A percentile compares a stretch with the other conserved stretches of the same genome.
These are phyloP conservation scores for Tokudaia tokunoshimensis DNA, from an alignment of 2,797 vertebrate genomes.

Conservation along the genomic window DNA sequence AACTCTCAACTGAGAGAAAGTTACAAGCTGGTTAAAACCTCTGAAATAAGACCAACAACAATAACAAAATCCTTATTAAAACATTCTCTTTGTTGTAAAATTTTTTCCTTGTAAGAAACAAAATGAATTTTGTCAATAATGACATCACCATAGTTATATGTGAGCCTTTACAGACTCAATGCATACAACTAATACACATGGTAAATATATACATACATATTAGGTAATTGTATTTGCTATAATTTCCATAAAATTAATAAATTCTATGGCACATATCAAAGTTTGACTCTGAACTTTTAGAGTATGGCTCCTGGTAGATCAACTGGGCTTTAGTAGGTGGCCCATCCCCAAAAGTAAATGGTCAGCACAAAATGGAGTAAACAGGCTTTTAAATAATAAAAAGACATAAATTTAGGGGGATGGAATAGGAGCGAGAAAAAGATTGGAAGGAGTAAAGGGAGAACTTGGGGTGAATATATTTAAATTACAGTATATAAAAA, in stretches of 20 bases:
- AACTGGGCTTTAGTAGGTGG: too few relatives aligned
- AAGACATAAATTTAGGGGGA: too few relatives aligned
- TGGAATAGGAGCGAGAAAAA: not conserved
- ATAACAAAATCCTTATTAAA: slow-evolving; percentile 1
- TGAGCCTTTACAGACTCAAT: not conserved
- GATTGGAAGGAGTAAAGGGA: not conserved
- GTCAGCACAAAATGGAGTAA: not conserved
- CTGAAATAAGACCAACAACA: slow-evolving; percentile 32
- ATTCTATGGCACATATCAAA: not conserved
- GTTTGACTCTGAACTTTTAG: not conserved
- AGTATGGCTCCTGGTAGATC: not conserved
- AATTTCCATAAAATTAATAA: not conserved
- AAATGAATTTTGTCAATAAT: slow-evolving; percentile 44
- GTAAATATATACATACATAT: not conserved
- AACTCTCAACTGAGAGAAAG: slow-evolving; percentile 40
- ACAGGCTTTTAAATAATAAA: not conserved
- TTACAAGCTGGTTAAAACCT: slow-evolving; percentile 46
- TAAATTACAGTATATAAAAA: not conserved
- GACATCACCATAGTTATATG: not conserved
- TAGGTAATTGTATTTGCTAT: not conserved
- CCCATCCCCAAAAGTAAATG: not conserved
- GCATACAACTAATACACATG: not conserved
- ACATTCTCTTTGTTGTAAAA: not conserved
- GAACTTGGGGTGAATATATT: not conserved
- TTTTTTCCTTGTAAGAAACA: not conserved